Conservation (phyloP, 2,113 vertebrate genomes). For the Tricholaema leucomelas region DNA sequence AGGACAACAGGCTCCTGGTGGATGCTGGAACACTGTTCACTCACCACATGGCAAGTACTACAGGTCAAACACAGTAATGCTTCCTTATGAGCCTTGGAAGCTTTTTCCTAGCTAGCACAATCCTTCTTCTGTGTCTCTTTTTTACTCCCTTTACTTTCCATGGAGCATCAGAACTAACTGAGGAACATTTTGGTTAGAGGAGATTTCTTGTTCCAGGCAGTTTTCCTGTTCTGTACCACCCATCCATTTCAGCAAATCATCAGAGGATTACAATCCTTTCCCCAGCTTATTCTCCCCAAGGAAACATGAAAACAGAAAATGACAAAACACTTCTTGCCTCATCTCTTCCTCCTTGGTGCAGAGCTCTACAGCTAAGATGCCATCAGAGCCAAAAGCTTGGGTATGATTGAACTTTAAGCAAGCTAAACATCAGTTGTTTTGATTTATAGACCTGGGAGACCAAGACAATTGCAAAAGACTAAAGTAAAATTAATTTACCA, state of each 20-base stretch:
- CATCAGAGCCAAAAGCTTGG: background rate
- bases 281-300: background rate
- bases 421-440: conserved; percentile 28
- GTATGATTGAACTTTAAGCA: conserved; percentile 3
- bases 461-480: conserved; percentile 1
- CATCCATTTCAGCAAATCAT: background rate
- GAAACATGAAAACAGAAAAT: background rate
- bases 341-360: background rate
- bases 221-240: background rate
- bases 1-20: background rate
- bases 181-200: background rate
- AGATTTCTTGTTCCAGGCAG: background rate
- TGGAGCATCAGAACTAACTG: background rate
- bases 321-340: background rate
- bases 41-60: rapidly evolving
- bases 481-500: conserved; percentile 34
- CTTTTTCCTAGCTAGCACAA: background rate
- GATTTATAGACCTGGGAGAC: conserved; percentile 13
- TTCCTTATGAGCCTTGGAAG: background rate
- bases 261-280: background rate
- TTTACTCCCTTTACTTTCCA: background rate
- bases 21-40: background rate
- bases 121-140: background rate
- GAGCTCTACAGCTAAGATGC: background rate
- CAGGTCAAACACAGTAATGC: background rate